A percentile compares a stretch with the other conserved stretches of the same genome.
Conservation (phyloP, 2,797 vertebrate species). For the Peromyscus attwateri region DNA sequence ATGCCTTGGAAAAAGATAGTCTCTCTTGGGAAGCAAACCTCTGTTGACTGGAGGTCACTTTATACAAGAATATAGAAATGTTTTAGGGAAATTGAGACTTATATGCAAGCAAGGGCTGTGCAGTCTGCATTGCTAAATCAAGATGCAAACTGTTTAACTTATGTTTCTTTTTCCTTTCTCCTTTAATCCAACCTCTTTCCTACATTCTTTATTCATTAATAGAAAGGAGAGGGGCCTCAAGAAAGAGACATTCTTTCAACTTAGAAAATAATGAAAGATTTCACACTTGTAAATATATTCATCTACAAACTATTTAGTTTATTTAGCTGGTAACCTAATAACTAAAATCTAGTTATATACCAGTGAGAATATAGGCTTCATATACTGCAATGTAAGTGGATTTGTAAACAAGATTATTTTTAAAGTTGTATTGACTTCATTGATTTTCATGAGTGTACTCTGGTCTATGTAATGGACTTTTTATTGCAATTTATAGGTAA, state of each 20-base stretch:
- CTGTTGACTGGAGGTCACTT: neutral
- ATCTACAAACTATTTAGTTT: constrained; percentile 52
- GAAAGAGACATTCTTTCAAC: constrained; percentile 20
- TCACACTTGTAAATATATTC: constrained; percentile 23
- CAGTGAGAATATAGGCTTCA: constrained; percentile 49
- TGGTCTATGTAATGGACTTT: constrained; percentile 71
- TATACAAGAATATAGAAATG: neutral
- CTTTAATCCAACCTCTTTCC: neutral
- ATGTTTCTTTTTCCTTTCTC: neutral
- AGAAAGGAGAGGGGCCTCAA: neutral
- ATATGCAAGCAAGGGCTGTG: neutral
- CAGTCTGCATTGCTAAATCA: neutral
- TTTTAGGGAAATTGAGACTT: constrained; percentile 20
- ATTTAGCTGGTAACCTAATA: constrained; percentile 41
- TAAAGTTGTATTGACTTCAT: constrained; percentile 74
- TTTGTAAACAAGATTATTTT: constrained; percentile 79
- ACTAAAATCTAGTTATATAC: constrained; percentile 61
- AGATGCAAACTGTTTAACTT: neutral
- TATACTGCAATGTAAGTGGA: constrained; percentile 41
- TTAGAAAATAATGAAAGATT: constrained; percentile 67
- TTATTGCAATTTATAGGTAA: constrained; percentile 78
- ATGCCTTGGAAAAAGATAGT: neutral
- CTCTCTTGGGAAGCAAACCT: neutral
- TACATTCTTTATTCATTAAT: neutral
- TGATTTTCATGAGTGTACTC: constrained; percentile 74